Conservation (phyloP, 1,140 invertebrate genomes). For the Orchestia grillus region DNA sequence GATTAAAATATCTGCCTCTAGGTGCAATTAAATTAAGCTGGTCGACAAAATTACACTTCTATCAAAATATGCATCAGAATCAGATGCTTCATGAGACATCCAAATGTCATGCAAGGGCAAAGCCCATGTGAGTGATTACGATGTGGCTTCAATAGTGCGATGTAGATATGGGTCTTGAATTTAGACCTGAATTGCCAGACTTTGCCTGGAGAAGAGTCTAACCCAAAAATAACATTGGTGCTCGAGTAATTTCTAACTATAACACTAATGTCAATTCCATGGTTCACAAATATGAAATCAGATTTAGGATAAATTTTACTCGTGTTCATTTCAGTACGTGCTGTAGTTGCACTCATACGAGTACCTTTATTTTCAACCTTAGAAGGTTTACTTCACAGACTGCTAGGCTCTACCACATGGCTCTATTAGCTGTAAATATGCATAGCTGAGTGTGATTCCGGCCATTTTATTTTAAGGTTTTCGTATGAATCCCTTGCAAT, state of each 20-base stretch:
- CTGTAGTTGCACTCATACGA: not conserved
- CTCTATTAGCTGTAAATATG: not conserved
- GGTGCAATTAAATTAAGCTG: not conserved
- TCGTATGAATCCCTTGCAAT: not conserved
- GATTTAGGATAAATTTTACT: not conserved
- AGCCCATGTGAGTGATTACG: not conserved
- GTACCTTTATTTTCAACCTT: not conserved
- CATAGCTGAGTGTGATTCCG: not conserved
- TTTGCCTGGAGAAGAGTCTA: too few species aligned
- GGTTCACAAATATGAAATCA: not conserved
- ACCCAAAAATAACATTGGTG: too few species aligned
- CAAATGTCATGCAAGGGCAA: not conserved
- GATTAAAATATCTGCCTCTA: too few species aligned
- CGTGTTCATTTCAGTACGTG: not conserved
- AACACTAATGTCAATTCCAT: not conserved
- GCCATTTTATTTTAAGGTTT: conserved; percentile 10
- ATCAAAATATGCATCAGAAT: not conserved
- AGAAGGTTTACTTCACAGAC: not conserved
- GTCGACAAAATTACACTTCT: not conserved
- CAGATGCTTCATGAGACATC: not conserved
- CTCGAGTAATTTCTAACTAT: not conserved
- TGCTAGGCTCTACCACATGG: not conserved
- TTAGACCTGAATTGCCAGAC: too few species aligned
- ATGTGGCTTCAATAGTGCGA: not conserved
- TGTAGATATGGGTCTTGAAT: not conserved